phyloP scores from a whole-genome alignment of 2,797 vertebrate species.

The Pteropus rufus region DNA sequence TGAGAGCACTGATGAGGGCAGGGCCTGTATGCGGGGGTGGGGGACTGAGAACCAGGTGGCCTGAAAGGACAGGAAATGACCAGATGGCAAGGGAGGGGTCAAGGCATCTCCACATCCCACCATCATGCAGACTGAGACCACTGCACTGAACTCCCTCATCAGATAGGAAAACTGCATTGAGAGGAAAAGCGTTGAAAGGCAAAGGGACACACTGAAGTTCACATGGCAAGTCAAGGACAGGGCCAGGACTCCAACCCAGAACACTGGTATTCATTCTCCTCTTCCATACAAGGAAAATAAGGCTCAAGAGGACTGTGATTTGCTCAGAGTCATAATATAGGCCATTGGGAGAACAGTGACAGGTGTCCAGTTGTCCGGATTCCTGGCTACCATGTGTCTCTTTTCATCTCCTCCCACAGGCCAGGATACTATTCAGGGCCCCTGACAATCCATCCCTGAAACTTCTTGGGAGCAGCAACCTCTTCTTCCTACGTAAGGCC shows the following conservation, averaged over 20 bases:
- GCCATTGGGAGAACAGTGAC: constrained; percentile 2
- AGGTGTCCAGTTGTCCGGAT: neutral
- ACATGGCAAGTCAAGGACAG: neutral
- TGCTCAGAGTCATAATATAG: neutral
- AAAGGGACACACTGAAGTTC: constrained; percentile 4
- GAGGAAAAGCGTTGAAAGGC: neutral
- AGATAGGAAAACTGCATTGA: neutral
- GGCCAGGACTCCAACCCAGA: neutral
- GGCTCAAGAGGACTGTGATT: neutral
- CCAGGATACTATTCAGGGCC: neutral
- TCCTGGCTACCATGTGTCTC: neutral
- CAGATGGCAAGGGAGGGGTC: constrained; percentile 37
- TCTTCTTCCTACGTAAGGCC: neutral
- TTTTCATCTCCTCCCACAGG: neutral
- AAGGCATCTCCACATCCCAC: constrained; percentile 22
- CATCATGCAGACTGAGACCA: neutral
- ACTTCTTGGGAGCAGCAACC: neutral
- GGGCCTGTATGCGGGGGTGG: constrained; percentile 95
- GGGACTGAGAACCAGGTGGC: constrained; percentile 91
- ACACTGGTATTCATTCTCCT: neutral
- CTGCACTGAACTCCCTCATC: neutral
- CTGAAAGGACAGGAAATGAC: constrained; percentile 81
- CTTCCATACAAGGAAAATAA: constrained; percentile 3
- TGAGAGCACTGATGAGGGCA: constrained; percentile 93
- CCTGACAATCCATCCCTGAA: neutral